These are phyloP conservation scores for Dolichomitus sp. DNA, from an alignment of 2,888 invertebrate species.

Conservation along the genomic window DNA sequence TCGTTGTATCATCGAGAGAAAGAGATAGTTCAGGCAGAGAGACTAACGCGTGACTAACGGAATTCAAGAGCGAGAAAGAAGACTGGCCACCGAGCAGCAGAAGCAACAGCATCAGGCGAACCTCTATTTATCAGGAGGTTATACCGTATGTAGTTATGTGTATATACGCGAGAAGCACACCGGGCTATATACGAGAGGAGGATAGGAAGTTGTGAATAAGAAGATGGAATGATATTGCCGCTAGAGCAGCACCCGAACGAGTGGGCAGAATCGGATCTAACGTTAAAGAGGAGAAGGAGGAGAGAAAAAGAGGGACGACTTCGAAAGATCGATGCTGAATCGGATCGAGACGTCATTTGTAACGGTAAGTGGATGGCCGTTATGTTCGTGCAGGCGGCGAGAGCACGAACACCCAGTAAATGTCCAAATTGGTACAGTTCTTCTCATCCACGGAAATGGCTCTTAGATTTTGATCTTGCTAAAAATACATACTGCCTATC, in stretches of 20 bases:
- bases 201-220: conserved; percentile 36
- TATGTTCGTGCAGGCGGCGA: conserved; percentile 69
- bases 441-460: conserved; percentile 12
- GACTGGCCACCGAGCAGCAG: conserved; percentile 36
- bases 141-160: conserved; percentile 51
- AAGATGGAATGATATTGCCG: conserved; percentile 19
- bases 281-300: neutral
- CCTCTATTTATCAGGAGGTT: conserved; percentile 65
- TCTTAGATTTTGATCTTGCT: neutral
- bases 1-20: conserved; percentile 65
- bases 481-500: neutral
- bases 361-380: conserved; percentile 81
- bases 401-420: conserved; percentile 37
- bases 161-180: neutral
- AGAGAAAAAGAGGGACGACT: conserved; percentile 30
- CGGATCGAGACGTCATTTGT: conserved; percentile 78
- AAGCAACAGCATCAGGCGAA: conserved; percentile 59
- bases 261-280: conserved; percentile 43
- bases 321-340: conserved; percentile 77
- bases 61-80: conserved; percentile 66
- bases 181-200: conserved; percentile 11
- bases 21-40: conserved; percentile 21
- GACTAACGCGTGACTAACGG: conserved; percentile 65
- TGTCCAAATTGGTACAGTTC: conserved; percentile 56
- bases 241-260: conserved; percentile 20